Base-by-base conservation (phyloP, 2,113 vertebrate species). In the Coturnix japonica region DNA sequence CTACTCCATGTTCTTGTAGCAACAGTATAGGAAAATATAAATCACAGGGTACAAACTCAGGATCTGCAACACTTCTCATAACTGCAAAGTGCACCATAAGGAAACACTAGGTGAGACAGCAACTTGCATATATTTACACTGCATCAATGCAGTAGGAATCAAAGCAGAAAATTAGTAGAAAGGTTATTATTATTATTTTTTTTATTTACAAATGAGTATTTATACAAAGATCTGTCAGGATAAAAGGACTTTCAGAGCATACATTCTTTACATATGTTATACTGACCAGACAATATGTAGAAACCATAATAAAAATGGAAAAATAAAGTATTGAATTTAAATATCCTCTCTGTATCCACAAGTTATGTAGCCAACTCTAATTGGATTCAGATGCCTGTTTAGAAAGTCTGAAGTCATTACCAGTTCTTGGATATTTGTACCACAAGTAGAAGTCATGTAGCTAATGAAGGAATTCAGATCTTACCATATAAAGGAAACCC, bases 381-480 rank as follows among this genome's bases (percentile, higher is more conserved):
- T 22, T 60, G 21, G 31, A 21, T 25, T 77, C 88, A 25, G 64
- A 77, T 56, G 20, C 3, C 67, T 51, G 6, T 81, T 90, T 61
- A 77, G 60, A 72, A 91, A 91, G 26, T 41, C 69, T 65, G 56
- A 90, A 78, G 31, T 70, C 61, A 47, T 43, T 82, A 47, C 9
- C 20, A 43, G 13, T 65, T 78, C 22, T 83, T 81, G 30, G 16
- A 63, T 78, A 85, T 66, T 72, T 85, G 26, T 70, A 75, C 17
- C 21, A 43, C 28, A 43, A 51, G 59, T 30, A 69, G 5, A 76
- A 79, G 30, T 59, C 41, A 77, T 75, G 17, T n/a, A 56, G 49
- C n/a, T 95, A 95, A 71, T 69, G 70, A 88, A 82, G 51, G 51
- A 90, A 95, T 90, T 78, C 59, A 88, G 60, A 65, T 77, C 16